Evolutionary conservation across 2,888 invertebrate species (phyloP).

Genomic region (Petrolisthes manimaculis): DNA sequence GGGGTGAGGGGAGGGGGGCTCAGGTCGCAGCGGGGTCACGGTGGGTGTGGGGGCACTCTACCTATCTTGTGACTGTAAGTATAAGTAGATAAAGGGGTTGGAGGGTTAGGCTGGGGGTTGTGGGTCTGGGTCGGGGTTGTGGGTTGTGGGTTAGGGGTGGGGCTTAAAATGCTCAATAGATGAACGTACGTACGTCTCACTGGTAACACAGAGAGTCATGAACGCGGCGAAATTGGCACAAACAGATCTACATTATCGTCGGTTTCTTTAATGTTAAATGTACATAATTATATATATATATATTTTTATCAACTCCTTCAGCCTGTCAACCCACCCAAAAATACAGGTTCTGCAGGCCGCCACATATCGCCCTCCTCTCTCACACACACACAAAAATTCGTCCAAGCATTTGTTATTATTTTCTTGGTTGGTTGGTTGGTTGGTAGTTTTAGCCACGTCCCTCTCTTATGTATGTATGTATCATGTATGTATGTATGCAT

Average conservation of each 20-base stretch:
- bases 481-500: no score
- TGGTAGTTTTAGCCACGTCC: no score
- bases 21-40: conserved; percentile 23
- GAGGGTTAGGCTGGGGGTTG: neutral
- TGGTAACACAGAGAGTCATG: neutral
- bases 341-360: neutral
- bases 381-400: conserved; percentile 37
- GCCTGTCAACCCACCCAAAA: neutral
- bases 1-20: conserved; percentile 17
- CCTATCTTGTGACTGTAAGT: conserved; percentile 61
- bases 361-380: conserved; percentile 28
- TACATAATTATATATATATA: no score
- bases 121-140: neutral
- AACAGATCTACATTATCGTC: conserved; percentile 1
- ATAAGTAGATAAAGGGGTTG: conserved; percentile 54
- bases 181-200: conserved; percentile 1
- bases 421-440: no score
- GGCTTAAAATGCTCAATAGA: neutral
- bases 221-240: conserved; percentile 16
- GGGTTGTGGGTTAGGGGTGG: neutral
- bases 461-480: no score
- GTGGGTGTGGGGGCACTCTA: conserved; percentile 39
- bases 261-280: no score
- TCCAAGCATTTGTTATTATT: conserved; percentile 22
- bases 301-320: no score